Percentiles rank a stretch among this genome's conserved stretches.
Conservation (phyloP, 1,140 invertebrate genomes). For the Pseudomyrmex cubaensis region DNA sequence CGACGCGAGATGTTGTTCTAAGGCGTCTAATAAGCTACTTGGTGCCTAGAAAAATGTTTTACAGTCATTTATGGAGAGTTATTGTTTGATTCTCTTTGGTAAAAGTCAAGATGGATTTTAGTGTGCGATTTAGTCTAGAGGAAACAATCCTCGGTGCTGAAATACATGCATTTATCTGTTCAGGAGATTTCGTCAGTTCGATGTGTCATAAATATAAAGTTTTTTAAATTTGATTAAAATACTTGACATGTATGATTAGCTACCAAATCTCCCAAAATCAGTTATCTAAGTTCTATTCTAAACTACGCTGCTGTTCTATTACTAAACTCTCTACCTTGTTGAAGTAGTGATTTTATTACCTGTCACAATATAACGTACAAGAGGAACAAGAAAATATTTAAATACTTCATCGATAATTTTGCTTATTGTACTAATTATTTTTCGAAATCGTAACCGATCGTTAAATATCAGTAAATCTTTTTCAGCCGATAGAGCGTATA, state of each 20-base stretch:
- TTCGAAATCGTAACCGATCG: slow-evolving; percentile 1
- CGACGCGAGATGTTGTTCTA: slow-evolving; percentile 97
- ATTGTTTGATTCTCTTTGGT: not conserved
- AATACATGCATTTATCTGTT: slow-evolving; percentile 47
- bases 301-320: not conserved
- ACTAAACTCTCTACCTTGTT: slow-evolving; percentile 47
- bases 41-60: slow-evolving; percentile 89
- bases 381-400: slow-evolving; percentile 38
- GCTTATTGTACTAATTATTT: slow-evolving; percentile 26
- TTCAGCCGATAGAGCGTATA: not conserved
- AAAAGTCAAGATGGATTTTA: slow-evolving; percentile 26
- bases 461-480: slow-evolving; percentile 7
- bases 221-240: not conserved
- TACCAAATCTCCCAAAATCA: slow-evolving; percentile 39
- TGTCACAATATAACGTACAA: slow-evolving; percentile 47
- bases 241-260: not conserved
- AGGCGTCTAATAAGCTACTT: slow-evolving; percentile 97
- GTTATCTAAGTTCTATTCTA: slow-evolving; percentile 43
- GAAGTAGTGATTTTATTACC: slow-evolving; percentile 49
- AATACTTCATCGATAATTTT: slow-evolving; percentile 40
- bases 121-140: slow-evolving; percentile 30
- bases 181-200: slow-evolving; percentile 28
- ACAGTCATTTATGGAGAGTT: slow-evolving; percentile 1
- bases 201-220: not conserved
- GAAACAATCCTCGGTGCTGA: slow-evolving; percentile 27